A percentile compares a stretch with the other conserved stretches of the same genome.
Evolutionary conservation across 2,888 invertebrate species (phyloP).

Genomic region (Sminthurides aquaticus): DNA sequence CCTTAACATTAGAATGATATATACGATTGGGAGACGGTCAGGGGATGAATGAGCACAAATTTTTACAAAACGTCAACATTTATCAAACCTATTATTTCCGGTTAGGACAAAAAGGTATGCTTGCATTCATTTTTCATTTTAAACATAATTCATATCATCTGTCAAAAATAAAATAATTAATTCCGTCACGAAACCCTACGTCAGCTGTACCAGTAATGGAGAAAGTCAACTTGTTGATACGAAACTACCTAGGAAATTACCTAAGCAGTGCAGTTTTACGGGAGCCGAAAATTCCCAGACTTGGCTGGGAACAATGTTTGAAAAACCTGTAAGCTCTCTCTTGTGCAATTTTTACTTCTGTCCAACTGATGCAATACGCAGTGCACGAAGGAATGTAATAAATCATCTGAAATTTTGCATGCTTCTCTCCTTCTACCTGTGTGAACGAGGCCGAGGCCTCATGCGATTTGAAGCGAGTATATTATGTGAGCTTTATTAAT

Average conservation of each 20-base stretch:
- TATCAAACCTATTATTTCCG: too few species aligned
- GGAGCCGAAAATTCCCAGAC: too few species aligned
- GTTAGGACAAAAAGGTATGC: not conserved
- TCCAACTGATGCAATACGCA: too few species aligned
- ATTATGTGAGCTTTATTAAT: not conserved
- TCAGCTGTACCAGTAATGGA: not conserved
- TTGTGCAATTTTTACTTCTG: too few species aligned
- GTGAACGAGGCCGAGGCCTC: not conserved
- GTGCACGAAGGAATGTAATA: conserved; percentile 1
- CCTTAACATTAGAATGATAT: not conserved
- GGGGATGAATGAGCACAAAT: too few species aligned
- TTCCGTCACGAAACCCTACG: not conserved
- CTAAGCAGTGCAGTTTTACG: not conserved
- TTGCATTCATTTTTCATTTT: not conserved
- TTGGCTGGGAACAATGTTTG: too few species aligned
- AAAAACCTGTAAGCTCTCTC: too few species aligned
- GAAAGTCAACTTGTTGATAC: not conserved
- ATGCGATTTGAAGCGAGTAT: not conserved
- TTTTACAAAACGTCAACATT: too few species aligned
- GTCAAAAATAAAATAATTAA: not conserved
- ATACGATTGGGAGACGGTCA: too few species aligned
- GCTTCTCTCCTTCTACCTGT: not conserved
- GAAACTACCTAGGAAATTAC: not conserved
- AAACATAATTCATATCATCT: not conserved
- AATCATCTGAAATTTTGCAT: not conserved